Percentiles rank a stretch among this genome's conserved stretches.
phyloP scores from a whole-genome alignment of 2,797 vertebrate species.

The Bufotes viridis region DNA sequence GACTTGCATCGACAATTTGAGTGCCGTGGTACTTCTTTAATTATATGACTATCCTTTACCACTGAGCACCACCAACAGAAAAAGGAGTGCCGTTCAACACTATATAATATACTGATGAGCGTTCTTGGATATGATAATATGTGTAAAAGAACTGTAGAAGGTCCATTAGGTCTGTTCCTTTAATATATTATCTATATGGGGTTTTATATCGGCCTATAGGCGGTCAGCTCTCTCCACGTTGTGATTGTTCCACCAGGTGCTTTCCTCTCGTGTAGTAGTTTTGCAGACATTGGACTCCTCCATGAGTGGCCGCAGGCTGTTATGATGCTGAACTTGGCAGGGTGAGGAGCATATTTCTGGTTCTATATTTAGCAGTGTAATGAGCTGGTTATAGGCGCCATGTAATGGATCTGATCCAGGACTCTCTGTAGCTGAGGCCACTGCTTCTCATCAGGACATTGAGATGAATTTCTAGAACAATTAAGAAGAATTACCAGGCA shows the following conservation, averaged over 20 bases:
- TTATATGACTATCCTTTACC: too few relatives aligned
- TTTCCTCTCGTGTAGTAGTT: background rate
- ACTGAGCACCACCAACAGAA: too few relatives aligned
- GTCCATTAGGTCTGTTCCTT: too few relatives aligned
- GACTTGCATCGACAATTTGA: too few relatives aligned
- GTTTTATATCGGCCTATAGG: background rate
- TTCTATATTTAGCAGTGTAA: constrained; percentile 13
- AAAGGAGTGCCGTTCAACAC: too few relatives aligned
- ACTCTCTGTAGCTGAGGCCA: background rate
- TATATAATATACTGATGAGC: too few relatives aligned
- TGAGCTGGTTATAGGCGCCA: background rate
- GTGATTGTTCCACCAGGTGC: background rate
- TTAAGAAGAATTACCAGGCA: background rate
- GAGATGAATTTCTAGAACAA: background rate
- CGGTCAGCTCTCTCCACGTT: too few relatives aligned
- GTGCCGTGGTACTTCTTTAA: too few relatives aligned
- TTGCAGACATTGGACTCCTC: background rate
- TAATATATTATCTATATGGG: too few relatives aligned
- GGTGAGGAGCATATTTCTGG: background rate
- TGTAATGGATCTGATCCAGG: constrained; percentile 8
- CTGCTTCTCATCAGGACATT: background rate
- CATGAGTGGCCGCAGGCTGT: background rate
- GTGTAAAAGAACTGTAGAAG: too few relatives aligned
- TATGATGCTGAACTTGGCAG: background rate
- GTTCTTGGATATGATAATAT: too few relatives aligned